Percentiles rank a stretch among this genome's conserved stretches.
Evolutionary conservation across 2,113 vertebrate species (phyloP).

Genomic region (Alethe castanea): DNA sequence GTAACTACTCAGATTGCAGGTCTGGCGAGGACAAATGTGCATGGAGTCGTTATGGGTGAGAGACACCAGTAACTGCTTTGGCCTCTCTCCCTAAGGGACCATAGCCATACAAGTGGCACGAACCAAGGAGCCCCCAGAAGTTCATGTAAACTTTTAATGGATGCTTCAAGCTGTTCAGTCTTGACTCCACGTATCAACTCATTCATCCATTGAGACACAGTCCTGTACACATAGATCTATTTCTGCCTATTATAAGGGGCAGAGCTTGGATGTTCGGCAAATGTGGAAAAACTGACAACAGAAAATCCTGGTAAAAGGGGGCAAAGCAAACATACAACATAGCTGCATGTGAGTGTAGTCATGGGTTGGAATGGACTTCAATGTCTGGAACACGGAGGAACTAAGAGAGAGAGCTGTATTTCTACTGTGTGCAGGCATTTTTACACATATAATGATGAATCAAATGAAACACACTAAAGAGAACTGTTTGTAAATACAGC

Average conservation of each 20-base stretch:
- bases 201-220: not conserved
- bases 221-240: not conserved
- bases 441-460: not conserved
- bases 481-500: not conserved
- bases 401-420: not conserved
- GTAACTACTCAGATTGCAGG: not conserved
- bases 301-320: not conserved
- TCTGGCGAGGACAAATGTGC: not conserved
- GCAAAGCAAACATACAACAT: not conserved
- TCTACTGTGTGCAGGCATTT: not conserved
- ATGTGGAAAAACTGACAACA: not conserved
- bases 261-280: not conserved
- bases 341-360: not conserved
- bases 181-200: not conserved
- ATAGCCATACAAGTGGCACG: not conserved
- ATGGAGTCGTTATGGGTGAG: not conserved
- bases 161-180: not conserved
- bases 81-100: not conserved
- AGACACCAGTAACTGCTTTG: fast-evolving
- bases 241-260: not conserved
- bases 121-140: not conserved
- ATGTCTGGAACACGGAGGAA: not conserved
- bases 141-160: not conserved
- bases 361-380: not conserved
- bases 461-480: not conserved